phyloP scores from a whole-genome alignment of 2,888 invertebrate species.

The Antheraea assamensis region DNA sequence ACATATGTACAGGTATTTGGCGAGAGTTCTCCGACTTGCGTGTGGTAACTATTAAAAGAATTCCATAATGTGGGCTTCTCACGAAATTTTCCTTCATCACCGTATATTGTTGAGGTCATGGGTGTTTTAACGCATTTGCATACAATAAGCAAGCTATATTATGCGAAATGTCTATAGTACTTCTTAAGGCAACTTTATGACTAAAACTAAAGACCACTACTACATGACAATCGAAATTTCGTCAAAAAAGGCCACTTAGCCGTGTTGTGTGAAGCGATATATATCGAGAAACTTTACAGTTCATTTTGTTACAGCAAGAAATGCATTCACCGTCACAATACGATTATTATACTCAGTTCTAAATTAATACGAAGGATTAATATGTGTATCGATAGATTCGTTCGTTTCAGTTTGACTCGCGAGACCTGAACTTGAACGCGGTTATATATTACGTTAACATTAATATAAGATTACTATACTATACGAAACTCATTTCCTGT shows the following conservation, averaged over 20 bases:
- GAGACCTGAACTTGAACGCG: constrained; percentile 31
- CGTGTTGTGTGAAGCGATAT: no score
- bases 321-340: constrained; percentile 48
- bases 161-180: no score
- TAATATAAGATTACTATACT: constrained; percentile 28
- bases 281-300: background rate
- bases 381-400: background rate
- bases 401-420: constrained; percentile 11
- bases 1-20: background rate
- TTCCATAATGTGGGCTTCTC: no score
- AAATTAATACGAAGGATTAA: constrained; percentile 23
- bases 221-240: no score
- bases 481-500: constrained; percentile 47
- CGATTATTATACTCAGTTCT: constrained; percentile 32
- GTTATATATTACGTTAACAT: constrained; percentile 37
- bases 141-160: no score
- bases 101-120: no score
- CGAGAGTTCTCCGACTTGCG: background rate
- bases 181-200: no score
- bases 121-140: no score
- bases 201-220: no score
- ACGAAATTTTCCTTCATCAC: no score
- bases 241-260: no score
- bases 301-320: constrained; percentile 15
- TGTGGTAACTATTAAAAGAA: no score